Percentiles rank a stretch among this genome's conserved stretches.
Conservation (phyloP, 2,113 vertebrate genomes). For the Hippotragus niger region DNA sequence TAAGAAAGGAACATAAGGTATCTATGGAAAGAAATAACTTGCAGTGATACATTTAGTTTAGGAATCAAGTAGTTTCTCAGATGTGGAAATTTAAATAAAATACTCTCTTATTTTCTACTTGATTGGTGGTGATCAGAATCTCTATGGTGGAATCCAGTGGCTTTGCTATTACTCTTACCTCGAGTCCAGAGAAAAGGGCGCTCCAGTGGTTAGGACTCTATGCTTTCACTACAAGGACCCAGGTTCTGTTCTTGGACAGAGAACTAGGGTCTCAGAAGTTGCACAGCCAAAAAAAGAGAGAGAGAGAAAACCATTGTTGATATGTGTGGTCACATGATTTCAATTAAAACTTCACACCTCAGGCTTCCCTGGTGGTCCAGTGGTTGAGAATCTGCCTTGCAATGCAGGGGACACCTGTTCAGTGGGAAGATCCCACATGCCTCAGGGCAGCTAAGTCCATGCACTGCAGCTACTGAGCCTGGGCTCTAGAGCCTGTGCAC, state of each 20-base stretch:
- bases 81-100: neutral
- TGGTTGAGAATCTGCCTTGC: neutral
- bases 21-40: neutral
- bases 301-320: neutral
- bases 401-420: neutral
- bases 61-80: neutral
- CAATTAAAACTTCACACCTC: neutral
- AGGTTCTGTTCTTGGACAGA: neutral
- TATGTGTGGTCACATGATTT: neutral
- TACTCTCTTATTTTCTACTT: neutral
- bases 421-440: neutral
- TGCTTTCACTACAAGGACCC: neutral
- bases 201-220: neutral
- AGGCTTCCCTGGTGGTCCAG: neutral
- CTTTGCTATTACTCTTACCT: neutral
- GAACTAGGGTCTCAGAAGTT: neutral
- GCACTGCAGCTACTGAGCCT: neutral
- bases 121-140: neutral
- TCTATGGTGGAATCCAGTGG: neutral
- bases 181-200: neutral
- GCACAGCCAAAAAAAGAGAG: neutral
- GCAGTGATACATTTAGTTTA: neutral
- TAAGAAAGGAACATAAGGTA: neutral
- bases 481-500: neutral
- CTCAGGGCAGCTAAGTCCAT: neutral